Evolutionary conservation across 1,140 invertebrate genomes (phyloP), one percentile per base, ranked within the genome.

Genomic region (Dolichoris vasculosae): DNA sequence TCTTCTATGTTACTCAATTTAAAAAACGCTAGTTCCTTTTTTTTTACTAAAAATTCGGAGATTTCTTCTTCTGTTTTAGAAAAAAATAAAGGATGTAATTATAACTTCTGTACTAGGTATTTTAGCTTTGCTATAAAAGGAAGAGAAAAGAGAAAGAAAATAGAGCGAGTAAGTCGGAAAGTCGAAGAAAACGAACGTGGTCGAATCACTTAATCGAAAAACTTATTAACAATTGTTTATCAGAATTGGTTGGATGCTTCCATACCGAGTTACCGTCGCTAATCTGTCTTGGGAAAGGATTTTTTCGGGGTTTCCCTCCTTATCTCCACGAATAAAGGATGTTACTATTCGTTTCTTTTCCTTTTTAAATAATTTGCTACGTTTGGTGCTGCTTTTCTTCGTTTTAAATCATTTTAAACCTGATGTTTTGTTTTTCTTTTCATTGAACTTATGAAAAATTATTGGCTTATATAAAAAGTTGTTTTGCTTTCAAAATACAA

Each of bases 181-280:
- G 13, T 20, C n/a, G n/a, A n/a, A n/a, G 67, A 82, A 51, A 43
- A 59, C 13, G 4, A 11, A n/a, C 26, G 43, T 46, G 26, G 67
- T 64, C 11, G 46, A 78, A 86, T 67, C 55, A 48, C 73, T 86
- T 82, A 82, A 86, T 86, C 71, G 63, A 86, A 78, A n/a, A n/a
- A n/a, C 82, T 81, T 55, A 51, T 55, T 55, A 69, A 46, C 46
- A 30, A 46, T 76, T 26, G 40, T 77, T 78, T 26, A 55, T 55
- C 51, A 55, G 7, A 55, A 55, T 55, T 55, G 51, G 51, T 7
- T 55, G 15, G 15, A 55, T 17, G 17, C 43, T 9, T 2, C 38
- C n/a, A n/a, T n/a, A n/a, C n/a, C n/a, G n/a, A n/a, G n/a, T n/a
- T n/a, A n/a, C n/a, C n/a, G n/a, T n/a, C n/a, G n/a, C n/a, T n/a